Conservation (phyloP, 2,113 vertebrate species). For the Aix galericulata region DNA sequence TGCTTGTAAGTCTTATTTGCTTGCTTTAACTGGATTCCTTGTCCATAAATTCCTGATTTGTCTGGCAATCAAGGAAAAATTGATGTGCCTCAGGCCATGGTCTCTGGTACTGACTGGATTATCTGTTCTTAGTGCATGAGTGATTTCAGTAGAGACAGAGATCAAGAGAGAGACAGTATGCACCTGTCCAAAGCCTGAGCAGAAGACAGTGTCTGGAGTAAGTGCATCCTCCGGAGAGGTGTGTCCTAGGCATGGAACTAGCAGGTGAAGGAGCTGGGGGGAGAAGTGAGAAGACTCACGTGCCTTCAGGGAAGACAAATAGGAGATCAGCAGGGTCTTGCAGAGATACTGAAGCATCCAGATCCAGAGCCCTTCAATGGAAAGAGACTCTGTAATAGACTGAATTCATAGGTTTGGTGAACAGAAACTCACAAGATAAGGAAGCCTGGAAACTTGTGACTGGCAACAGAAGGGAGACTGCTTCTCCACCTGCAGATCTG, state of each 20-base stretch:
- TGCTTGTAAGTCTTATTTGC: neutral
- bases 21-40: neutral
- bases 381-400: neutral
- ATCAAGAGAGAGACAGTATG: accelerated
- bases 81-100: neutral
- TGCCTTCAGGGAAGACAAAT: neutral
- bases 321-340: neutral
- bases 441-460: neutral
- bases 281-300: neutral
- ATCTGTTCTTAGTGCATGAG: no score
- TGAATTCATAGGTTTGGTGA: neutral
- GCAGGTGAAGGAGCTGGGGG: neutral
- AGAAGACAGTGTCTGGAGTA: neutral
- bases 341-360: neutral
- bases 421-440: neutral
- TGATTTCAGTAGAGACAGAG: neutral
- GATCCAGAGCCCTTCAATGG: neutral
- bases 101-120: neutral
- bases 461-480: neutral
- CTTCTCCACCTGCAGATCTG: neutral
- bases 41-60: neutral
- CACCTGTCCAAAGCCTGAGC: neutral
- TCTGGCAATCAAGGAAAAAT: neutral
- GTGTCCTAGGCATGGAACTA: neutral
- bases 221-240: accelerated